Base-by-base conservation (phyloP, 2,888 invertebrate species). In the Apamea crenata region DNA sequence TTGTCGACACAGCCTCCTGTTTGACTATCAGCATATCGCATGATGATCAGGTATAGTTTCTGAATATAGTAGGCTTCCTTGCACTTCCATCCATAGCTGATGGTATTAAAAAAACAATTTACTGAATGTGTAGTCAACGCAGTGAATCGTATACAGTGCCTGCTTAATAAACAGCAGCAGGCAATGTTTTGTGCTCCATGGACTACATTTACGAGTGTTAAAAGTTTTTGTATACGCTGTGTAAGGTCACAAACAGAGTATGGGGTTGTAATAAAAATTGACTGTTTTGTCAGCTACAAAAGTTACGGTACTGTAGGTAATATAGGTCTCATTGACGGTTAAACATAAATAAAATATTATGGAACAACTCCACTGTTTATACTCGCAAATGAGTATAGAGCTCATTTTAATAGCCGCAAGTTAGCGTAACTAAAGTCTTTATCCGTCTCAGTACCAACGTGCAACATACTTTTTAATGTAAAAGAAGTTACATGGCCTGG, bases 171-270 rank as follows among this genome's bases (percentile, higher is more conserved):
- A 74, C 73, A 61, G 44, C 36, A n/a, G 36, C 36, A 32, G 44
- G 56, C 47, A 72, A 69, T 78, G 59, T 83, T 77, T 53, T 65
- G 47, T 53, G 36, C n/a, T 63, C 61, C 32, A 63, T 21, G 18
- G 70, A 84, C 66, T 44, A 61, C 72, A 68, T 78, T 63, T 63
- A 73, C n/a, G n/a, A n/a, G n/a, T n/a, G n/a, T 78, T 47, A 63
- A 83, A 50, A 68, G 53, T 47, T 56, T 77, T 71, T 76, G 29
- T 47, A 32, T 25, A 47, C 8, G 12, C 6, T 67, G 21, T 6
- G 7, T 32, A 50, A 83, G 65, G 36, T 32, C 71, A 67, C n/a
- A 81, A 53, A 65, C 36, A 82, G 10, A 63, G 32, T 53, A 71
- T 25, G 4, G 36, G 65, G 36, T 74, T 74, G n/a, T 59, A 47